phyloP scores from a whole-genome alignment of 1,140 invertebrate genomes.

The Arion vulgaris region DNA sequence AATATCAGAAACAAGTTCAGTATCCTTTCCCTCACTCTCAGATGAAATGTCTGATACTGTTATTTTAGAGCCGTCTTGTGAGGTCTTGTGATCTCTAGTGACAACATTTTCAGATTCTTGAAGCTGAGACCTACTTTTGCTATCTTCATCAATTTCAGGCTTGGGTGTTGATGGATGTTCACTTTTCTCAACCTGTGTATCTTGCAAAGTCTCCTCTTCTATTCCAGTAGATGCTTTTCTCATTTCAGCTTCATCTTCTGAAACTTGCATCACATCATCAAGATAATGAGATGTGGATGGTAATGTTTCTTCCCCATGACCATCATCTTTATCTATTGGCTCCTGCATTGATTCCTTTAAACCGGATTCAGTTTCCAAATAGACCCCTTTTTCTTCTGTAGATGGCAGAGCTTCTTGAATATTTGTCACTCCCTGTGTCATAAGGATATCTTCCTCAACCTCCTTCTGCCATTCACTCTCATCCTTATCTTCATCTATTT shows the following conservation, averaged over 20 bases:
- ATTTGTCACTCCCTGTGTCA: background rate
- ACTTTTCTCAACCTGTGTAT: background rate
- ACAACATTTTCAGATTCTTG: background rate
- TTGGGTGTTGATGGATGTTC: background rate
- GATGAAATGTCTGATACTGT: background rate
- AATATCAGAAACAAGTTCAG: background rate
- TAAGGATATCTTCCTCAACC: background rate
- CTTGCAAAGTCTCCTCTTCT: background rate
- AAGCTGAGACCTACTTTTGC: background rate
- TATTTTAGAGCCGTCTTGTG: background rate
- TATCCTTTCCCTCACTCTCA: slow-evolving; percentile 29
- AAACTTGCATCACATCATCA: background rate
- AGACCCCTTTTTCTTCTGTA: background rate
- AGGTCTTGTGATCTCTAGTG: background rate
- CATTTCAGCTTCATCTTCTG: background rate
- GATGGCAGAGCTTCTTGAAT: background rate
- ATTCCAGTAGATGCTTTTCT: background rate
- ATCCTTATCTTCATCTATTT: slow-evolving; percentile 5
- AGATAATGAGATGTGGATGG: background rate
- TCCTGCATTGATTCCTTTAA: background rate
- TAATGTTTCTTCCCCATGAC: background rate
- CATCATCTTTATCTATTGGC: background rate
- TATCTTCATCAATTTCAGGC: background rate
- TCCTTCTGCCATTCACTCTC: background rate
- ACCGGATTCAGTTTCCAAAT: background rate